Evolutionary conservation across 2,113 vertebrate species (phyloP).

Genomic region (Clinocottus analis): DNA sequence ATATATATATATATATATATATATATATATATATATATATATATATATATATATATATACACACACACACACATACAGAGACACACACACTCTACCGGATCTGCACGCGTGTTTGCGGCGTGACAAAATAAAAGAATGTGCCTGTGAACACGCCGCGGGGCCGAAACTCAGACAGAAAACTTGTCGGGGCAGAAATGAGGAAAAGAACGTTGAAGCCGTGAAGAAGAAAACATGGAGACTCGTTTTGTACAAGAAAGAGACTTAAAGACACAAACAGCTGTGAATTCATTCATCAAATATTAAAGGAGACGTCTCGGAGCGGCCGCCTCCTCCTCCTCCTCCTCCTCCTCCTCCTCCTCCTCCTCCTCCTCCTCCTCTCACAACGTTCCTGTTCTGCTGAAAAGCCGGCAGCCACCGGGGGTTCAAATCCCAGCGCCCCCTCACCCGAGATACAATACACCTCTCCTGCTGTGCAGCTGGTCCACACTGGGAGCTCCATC

Average conservation of each 20-base stretch:
- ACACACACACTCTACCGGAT: conserved; percentile 22
- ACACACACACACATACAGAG: conserved; percentile 12
- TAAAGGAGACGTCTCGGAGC: conserved; percentile 1
- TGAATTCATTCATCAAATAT: neutral
- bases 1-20: no score
- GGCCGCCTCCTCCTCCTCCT: no score
- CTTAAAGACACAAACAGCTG: neutral
- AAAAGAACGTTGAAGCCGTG: neutral
- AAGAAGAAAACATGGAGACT: neutral
- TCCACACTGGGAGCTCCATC: no score
- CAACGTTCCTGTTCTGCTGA: conserved; percentile 4
- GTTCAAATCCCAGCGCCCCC: conserved; percentile 22
- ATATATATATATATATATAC: no score
- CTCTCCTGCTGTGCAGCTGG: no score
- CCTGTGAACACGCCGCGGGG: conserved; percentile 33
- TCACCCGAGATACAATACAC: no score
- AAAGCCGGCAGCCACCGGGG: conserved; percentile 25
- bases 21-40: no score
- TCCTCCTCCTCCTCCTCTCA: conserved; percentile 8
- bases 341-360: no score
- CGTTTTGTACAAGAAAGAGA: neutral
- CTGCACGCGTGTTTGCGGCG: conserved; percentile 47
- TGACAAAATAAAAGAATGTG: conserved; percentile 45
- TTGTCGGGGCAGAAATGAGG: neutral
- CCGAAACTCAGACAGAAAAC: conserved; percentile 22